Percentiles rank a stretch among this genome's conserved stretches.
Evolutionary conservation across 2,797 vertebrate species (phyloP).

Genomic region (Argyrosomus regius): DNA sequence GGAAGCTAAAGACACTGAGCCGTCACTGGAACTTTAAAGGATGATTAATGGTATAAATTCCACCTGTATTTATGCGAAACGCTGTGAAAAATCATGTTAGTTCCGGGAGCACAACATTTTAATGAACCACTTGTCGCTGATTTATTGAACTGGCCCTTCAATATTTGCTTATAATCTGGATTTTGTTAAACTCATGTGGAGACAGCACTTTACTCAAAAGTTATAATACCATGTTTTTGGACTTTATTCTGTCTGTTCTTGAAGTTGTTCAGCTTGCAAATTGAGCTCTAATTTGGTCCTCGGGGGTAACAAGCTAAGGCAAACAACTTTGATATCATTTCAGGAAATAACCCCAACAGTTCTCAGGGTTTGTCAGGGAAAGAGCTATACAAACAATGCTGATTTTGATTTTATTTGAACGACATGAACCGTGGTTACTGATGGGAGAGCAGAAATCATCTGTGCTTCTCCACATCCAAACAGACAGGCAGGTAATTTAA

Average conservation of each 20-base stretch:
- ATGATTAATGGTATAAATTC: not conserved
- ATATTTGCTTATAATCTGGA: conserved; percentile 3
- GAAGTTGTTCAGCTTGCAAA: not conserved
- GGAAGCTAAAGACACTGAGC: not conserved
- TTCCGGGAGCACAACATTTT: not conserved
- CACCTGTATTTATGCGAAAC: conserved; percentile 1
- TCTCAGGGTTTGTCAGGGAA: conserved; percentile 26
- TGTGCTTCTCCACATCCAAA: conserved; percentile 72
- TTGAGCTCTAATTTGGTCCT: not conserved
- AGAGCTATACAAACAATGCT: conserved; percentile 56
- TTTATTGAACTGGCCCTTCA: not conserved
- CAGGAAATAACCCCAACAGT: conserved; percentile 31
- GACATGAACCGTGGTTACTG: conserved; percentile 48
- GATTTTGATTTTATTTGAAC: conserved; percentile 63
- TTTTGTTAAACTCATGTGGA: not conserved
- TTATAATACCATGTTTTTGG: not conserved
- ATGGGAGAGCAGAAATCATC: conserved; percentile 68
- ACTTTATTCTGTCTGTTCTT: not conserved
- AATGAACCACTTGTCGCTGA: not conserved
- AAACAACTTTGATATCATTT: conserved; percentile 54
- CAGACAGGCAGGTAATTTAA: conserved; percentile 81
- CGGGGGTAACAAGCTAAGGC: not conserved
- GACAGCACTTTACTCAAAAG: not conserved
- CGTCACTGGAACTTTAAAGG: not conserved
- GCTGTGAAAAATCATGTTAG: conserved; percentile 1